A percentile compares a stretch with the other conserved stretches of the same genome.
These are phyloP conservation scores for Diadema setosum DNA, from an alignment of 35 echinoderm and acorn worm species.

Conservation along the genomic window DNA sequence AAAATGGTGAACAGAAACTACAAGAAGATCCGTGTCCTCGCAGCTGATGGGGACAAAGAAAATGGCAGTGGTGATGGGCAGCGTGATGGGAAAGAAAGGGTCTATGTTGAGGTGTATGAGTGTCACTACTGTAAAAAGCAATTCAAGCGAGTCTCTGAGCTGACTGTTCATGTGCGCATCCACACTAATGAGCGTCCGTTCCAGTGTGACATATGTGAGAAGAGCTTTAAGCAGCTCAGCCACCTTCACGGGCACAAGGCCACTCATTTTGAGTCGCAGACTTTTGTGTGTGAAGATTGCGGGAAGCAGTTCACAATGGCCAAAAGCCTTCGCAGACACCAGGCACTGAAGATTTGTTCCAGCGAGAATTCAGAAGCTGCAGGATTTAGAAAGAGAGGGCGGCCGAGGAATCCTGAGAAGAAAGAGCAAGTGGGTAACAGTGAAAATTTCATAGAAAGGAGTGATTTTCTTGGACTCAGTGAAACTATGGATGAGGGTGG, in stretches of 20 bases:
- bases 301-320: neutral
- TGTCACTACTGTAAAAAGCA: neutral
- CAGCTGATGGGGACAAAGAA: neutral
- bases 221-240: conserved; percentile 38
- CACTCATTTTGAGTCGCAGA: neutral
- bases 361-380: neutral
- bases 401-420: neutral
- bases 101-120: neutral
- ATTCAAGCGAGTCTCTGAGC: neutral
- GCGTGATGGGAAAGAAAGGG: neutral
- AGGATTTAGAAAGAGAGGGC: neutral
- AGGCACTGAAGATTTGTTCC: neutral
- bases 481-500: neutral
- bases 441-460: neutral
- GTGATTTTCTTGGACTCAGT: neutral
- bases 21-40: neutral
- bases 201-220: conserved; percentile 31
- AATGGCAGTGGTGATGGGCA: neutral
- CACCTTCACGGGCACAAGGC: conserved; percentile 36
- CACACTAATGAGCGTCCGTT: conserved; percentile 53
- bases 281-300: neutral
- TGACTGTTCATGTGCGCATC: conserved; percentile 6
- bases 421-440: neutral
- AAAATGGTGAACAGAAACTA: neutral
- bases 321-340: neutral